Evolutionary conservation across 30 jellyfish, hydroid and myxozoan genomes (phyloP).

Genomic region (Catostylus mosaicus): DNA sequence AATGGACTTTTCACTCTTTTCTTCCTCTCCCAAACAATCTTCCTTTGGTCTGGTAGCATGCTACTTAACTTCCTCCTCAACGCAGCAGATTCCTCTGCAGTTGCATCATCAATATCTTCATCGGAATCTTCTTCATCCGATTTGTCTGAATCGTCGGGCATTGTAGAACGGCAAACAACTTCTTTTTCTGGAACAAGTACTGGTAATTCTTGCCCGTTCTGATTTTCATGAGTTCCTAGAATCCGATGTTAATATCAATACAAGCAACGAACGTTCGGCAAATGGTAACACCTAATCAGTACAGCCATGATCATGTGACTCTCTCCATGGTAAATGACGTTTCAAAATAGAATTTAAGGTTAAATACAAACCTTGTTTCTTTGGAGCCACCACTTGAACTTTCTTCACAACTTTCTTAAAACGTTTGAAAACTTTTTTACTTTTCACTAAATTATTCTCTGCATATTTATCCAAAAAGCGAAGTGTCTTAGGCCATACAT

Average conservation of each 20-base stretch:
- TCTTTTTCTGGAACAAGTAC: conserved; percentile 19
- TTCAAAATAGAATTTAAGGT: no score
- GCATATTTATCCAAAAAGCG: conserved; percentile 71
- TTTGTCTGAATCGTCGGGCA: conserved; percentile 23
- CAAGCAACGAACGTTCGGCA: no score
- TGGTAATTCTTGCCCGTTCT: background rate
- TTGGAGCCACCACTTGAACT: conserved; percentile 16
- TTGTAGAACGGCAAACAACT: background rate
- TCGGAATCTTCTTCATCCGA: conserved; percentile 39
- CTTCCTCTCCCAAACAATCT: conserved; percentile 38
- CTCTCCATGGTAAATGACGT: no score
- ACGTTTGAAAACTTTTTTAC: background rate
- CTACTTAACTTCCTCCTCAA: conserved; percentile 35
- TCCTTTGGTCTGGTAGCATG: conserved; percentile 13
- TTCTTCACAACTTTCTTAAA: conserved; percentile 25
- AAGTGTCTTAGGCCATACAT: conserved; percentile 65
- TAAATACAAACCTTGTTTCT: conserved; percentile 22
- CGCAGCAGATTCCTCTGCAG: conserved; percentile 39
- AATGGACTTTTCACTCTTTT: conserved; percentile 30
- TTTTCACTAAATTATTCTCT: conserved; percentile 32
- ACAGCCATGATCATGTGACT: no score
- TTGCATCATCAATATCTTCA: conserved; percentile 56
- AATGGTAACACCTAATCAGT: no score
- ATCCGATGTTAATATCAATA: no score
- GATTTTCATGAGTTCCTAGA: no score